Base-by-base conservation (phyloP, 2,888 invertebrate species). In the Sinhomidia bicolor region DNA sequence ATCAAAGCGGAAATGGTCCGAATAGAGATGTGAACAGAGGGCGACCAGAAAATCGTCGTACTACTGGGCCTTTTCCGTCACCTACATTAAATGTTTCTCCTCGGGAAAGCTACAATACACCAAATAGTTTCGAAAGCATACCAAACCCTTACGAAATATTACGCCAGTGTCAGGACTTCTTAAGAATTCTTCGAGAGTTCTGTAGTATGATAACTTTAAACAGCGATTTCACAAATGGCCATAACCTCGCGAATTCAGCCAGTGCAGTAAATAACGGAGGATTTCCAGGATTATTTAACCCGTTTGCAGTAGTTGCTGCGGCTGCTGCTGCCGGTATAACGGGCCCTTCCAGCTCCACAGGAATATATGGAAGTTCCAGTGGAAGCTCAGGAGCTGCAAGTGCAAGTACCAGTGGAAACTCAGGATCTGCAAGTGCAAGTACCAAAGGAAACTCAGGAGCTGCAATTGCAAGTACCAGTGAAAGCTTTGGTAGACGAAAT, bases 81-180 rank as follows among this genome's bases (percentile, higher is more conserved):
- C 86, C 87, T 0, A 83, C 89, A 7, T 88, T 88, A 62, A 62
- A 82, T 1, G 17, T 81, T 0, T 88, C 89, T 20, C 32, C 86
- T 4, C 54, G 60, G 29, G 47, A 80, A 57, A 90, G 90, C 47
- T 91, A 88, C 68, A 89, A 90, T 62, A 90, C 90, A n/a, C 90
- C n/a, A n/a, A n/a, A n/a, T n/a, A n/a, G n/a, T n/a, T n/a, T n/a
- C n/a, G n/a, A n/a, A n/a, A n/a, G n/a, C n/a, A n/a, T n/a, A 90
- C 60, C 91, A 91, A 79, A 91, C 92, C 10, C 78, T 92, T 3
- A n/a, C n/a, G 91, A 92, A 71, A 82, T 92, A 14, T 79, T 92
- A 14, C 81, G 89, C 23, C 91, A 91, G 41, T 91, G 91, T 47
- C 90, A 91, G 68, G 91, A 92, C 36, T 92, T 91, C 36, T 60